Conservation (phyloP, 2,113 vertebrate species). For the Rallus limicola region DNA sequence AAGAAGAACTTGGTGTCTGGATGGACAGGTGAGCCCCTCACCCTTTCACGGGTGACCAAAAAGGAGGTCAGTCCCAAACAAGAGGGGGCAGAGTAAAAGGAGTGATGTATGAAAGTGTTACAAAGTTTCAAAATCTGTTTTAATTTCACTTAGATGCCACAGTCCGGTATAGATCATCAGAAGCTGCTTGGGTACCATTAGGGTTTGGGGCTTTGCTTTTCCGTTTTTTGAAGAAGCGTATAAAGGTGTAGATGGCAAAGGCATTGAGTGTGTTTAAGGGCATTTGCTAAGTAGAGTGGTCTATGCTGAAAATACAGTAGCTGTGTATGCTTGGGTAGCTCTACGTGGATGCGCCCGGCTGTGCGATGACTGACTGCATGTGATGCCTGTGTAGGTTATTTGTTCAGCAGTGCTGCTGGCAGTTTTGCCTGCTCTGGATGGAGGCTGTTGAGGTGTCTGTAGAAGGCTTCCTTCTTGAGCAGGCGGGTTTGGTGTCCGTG, state of each 20-base stretch:
- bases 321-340: background rate
- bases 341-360: background rate
- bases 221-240: background rate
- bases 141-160: background rate
- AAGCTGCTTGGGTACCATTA: background rate
- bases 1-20: background rate
- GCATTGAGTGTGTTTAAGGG: background rate
- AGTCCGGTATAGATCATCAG: background rate
- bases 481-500: background rate
- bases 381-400: background rate
- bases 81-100: background rate
- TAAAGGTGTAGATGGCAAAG: background rate
- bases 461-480: background rate
- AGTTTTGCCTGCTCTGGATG: background rate
- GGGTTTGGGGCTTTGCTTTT: background rate
- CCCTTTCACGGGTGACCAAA: background rate
- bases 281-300: background rate
- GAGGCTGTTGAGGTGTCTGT: background rate
- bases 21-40: background rate
- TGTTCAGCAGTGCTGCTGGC: background rate
- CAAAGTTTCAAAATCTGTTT: background rate
- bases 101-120: background rate
- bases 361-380: background rate
- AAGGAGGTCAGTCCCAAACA: background rate
- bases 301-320: background rate